A percentile compares a stretch with the other conserved stretches of the same genome.
Evolutionary conservation across 2,797 vertebrate genomes (phyloP).

Genomic region (Poeciliopsis turneri): DNA sequence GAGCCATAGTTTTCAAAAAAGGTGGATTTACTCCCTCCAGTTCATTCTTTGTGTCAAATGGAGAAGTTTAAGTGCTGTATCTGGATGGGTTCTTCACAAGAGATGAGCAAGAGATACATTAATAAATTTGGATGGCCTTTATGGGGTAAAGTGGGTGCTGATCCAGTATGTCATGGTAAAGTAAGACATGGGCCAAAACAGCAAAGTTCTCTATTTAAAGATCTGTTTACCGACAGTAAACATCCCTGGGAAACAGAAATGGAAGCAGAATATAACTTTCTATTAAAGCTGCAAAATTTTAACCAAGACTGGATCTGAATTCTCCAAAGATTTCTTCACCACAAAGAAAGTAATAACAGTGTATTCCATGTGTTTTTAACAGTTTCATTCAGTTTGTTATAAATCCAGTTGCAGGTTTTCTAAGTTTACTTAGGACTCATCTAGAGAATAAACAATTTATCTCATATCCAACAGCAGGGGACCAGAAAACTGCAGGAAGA

Average conservation of each 20-base stretch:
- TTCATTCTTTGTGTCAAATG: background rate
- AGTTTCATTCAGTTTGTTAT: background rate
- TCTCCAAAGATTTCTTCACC: background rate
- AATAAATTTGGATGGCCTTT: background rate
- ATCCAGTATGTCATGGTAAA: background rate
- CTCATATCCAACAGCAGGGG: constrained; percentile 23
- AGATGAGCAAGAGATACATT: background rate
- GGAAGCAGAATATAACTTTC: background rate
- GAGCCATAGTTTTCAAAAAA: background rate
- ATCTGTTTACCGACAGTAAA: background rate
- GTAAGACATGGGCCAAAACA: background rate
- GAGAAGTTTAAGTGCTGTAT: background rate
- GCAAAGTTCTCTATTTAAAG: background rate
- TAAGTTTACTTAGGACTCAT: background rate
- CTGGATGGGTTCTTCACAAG: background rate
- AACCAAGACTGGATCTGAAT: background rate
- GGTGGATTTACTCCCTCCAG: background rate
- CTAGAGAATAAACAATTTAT: constrained; percentile 6
- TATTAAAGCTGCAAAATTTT: background rate
- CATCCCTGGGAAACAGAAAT: background rate
- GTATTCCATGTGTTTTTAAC: background rate
- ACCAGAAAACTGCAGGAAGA: constrained; percentile 52
- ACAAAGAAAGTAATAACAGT: background rate
- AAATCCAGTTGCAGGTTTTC: background rate
- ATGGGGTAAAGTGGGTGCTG: background rate